Evolutionary conservation across 2,888 invertebrate genomes (phyloP), one percentile per base, ranked within the genome.

Genomic region (Neoaliturus tenellus): DNA sequence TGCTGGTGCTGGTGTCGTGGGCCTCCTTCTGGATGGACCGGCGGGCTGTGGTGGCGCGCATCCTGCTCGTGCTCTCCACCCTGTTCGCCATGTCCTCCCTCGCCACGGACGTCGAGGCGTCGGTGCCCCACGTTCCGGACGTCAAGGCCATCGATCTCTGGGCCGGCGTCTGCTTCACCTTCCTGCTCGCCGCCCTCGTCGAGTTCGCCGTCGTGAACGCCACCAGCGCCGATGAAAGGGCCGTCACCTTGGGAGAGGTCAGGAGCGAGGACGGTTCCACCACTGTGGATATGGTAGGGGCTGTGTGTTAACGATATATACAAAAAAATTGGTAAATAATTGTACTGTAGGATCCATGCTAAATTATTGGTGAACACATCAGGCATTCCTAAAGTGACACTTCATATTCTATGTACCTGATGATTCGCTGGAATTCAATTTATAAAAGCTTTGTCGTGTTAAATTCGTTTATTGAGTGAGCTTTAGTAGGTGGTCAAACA

Each of bases 61-160:
- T 48, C 78, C 51, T 78, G 31, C 31, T 78, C 5, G 78, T 78
- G 0, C 55, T 78, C n/a, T 78, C 51, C 20, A 55, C 78, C 23
- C 78, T 78, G 51, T 78, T 78, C 55, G 78, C 51, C 55, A 51
- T 78, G 48, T 31, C 33, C 55, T 78, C 78, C 55, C 31, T 78
- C 25, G 51, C 78, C 25, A 35, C 78, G 3, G 78, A 78, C 51
- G 55, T 78, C 1, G 78, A 78, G 51, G 33, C 78, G 28, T 55
- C 78, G 12, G 78, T 78, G 12, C 78, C 78, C 0, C 51, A 78
- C 48, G 78, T 78, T 5, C 51, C 51, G 1, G 51, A 78, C 35
- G 78, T 78, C 48, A 78, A 78, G 35, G 78, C 78, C 48, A 78
- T 78, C 55, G 78, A 78, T 17, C 31, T 51, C 14, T 78, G 78